Evolutionary conservation across 2,797 vertebrate genomes (phyloP).

Genomic region (Toxotes lorentzi): DNA sequence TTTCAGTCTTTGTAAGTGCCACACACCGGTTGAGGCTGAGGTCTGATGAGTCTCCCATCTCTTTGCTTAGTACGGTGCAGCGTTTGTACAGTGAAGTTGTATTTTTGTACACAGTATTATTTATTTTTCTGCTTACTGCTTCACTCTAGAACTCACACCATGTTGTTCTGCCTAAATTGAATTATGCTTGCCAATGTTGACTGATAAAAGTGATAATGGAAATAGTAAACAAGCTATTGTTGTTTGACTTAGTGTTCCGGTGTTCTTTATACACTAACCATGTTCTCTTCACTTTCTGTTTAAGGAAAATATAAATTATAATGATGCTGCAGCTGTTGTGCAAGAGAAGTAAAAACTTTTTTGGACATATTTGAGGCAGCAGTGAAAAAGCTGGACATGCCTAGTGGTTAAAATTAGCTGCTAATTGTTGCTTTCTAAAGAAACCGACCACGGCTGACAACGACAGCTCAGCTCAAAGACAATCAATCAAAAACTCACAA

Average conservation of each 20-base stretch:
- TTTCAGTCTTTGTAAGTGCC: constrained; percentile 71
- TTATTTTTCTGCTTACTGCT: constrained; percentile 75
- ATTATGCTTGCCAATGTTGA: constrained; percentile 65
- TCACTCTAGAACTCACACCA: constrained; percentile 60
- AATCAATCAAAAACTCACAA: too few relatives aligned
- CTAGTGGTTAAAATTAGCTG: too few relatives aligned
- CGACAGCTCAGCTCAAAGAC: too few relatives aligned
- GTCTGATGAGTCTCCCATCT: constrained; percentile 43
- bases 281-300: too few relatives aligned
- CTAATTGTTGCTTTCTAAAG: too few relatives aligned
- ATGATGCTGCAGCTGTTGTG: background rate
- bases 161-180: constrained; percentile 66
- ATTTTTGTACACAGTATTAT: constrained; percentile 80
- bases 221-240: constrained; percentile 62
- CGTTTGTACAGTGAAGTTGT: constrained; percentile 80
- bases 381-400: too few relatives aligned
- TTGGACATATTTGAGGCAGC: too few relatives aligned
- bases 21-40: constrained; percentile 42
- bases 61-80: constrained; percentile 67
- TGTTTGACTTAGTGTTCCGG: constrained; percentile 51
- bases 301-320: background rate
- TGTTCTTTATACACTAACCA: constrained; percentile 4
- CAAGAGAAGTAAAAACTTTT: background rate
- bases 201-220: constrained; percentile 59
- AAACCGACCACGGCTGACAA: too few relatives aligned